These are phyloP conservation scores for Synergus itoensis DNA, from an alignment of 2,888 invertebrate genomes.

Conservation along the genomic window DNA sequence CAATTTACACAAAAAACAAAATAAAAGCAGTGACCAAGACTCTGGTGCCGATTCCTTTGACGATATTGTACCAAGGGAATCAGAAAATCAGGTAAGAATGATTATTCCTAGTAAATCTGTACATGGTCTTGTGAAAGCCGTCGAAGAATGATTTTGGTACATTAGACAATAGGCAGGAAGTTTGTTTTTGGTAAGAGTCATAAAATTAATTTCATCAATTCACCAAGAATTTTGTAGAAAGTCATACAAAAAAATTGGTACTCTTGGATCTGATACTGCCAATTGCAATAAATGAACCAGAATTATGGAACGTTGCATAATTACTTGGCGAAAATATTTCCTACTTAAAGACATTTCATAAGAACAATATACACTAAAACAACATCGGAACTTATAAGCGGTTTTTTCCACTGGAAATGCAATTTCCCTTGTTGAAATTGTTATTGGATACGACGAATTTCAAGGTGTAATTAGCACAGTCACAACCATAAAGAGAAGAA, in stretches of 20 bases:
- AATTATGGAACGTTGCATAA: slow-evolving; percentile 39
- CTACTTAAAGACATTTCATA: slow-evolving; percentile 23
- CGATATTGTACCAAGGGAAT: slow-evolving; percentile 51
- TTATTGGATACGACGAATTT: slow-evolving; percentile 10
- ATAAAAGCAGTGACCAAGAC: slow-evolving; percentile 57
- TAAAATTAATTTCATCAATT: background rate
- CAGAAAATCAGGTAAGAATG: slow-evolving; percentile 42
- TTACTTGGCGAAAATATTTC: slow-evolving; percentile 10
- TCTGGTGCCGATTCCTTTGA: slow-evolving; percentile 66
- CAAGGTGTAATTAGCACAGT: slow-evolving; percentile 7
- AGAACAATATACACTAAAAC: slow-evolving; percentile 30
- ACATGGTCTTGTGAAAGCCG: background rate
- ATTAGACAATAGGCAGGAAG: background rate
- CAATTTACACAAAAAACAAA: slow-evolving; percentile 54
- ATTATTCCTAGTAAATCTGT: background rate
- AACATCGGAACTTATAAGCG: slow-evolving; percentile 26
- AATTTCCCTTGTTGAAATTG: slow-evolving; percentile 22
- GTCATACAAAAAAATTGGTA: slow-evolving; percentile 19
- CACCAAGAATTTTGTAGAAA: slow-evolving; percentile 9
- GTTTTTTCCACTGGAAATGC: slow-evolving; percentile 17
- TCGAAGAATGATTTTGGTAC: background rate
- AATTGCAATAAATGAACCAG: slow-evolving; percentile 12
- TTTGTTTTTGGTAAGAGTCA: background rate
- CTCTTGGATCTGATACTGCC: background rate
- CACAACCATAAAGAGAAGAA: background rate